Evolutionary conservation across 2,888 invertebrate genomes (phyloP), one percentile per base, ranked within the genome.

Genomic region (Catocala sponsa): DNA sequence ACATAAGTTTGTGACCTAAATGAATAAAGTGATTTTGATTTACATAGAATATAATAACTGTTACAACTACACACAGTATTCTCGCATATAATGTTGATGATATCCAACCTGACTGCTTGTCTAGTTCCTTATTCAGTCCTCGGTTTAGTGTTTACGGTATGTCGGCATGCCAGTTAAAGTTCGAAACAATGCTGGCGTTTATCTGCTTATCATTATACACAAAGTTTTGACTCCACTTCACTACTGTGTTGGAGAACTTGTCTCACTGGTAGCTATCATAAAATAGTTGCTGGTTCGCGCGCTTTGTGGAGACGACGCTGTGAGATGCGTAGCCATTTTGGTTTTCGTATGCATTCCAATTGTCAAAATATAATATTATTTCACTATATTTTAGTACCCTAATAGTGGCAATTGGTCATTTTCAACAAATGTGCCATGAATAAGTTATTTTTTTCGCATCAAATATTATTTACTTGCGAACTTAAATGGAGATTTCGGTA

Each of bases 191-290:
- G 61, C 73, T 63, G 38, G 15, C 46, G 46, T 15, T 46, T 46
- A 15, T 38, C 15, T 11, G 63, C 70, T 68, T 73, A 69, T 73
- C 70, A 70, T 55, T 62, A 47, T 46, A 53, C 33, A n/a, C 6
- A 50, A 62, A 72, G 74, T 74, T 73, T 32, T 59, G 74, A 73
- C 74, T 42, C 10, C 1, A 61, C 42, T 48, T 53, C 43, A 25
- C 38, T n/a, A 53, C 47, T 33, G 46, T 48, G 41, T 67, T 59
- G 42, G 46, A 47, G 44, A 63, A 69, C 56, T 66, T 65, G 35
- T 15, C 10, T 9, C 25, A 25, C 33, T 56, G 7, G 25, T 42
- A 41, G 25, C 41, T 59, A 41, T 46, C 25, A 25, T 47, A 15
- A 9, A 47, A 25, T 47, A 47, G 35, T 38, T 38, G 35, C 9